Base-by-base conservation (phyloP, 2,797 vertebrate species). In the Gymnopithys bicolor region DNA sequence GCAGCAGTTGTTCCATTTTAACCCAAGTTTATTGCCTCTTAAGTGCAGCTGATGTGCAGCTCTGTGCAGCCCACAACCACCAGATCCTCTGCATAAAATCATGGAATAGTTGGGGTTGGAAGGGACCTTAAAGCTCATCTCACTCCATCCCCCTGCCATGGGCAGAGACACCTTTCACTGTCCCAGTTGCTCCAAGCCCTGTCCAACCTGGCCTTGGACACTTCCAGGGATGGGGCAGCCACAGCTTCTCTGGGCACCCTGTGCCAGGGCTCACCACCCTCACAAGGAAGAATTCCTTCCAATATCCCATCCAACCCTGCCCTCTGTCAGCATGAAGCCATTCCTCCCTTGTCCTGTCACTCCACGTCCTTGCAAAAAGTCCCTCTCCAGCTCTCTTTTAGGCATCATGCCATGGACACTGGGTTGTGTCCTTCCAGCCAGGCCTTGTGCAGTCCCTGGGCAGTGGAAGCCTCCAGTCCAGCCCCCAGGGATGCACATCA, bases 1-100 rank as follows among this genome's bases (percentile, higher is more conserved):
- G 78, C 59, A 70, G 81, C 46, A 80, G 30, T 41, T 75, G 68
- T 12, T 94, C 68, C 30, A 25, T 76, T 85, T 87, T 28, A 91
- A 69, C 25, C 52, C 13, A 39, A 30, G 33, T 45, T 86, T 51
- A 64, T 53, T n/a, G 49, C n/a, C 37, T 56, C 49, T 58, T 48
- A 13, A 56, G 49, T 39, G 56, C 5, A 5, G 58, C 56, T 1
- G 8, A 37, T 13, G 7, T 3, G 11, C 37, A 62, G 70, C 49
- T 81, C 39, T 0, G 0, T 6, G 37, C 59, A 41, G 67, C 71
- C 33, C 1, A 1, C 23, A 15, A 5, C 33, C 27, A 6, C 24
- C 11, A 5, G 53, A 60, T 52, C 23, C 53, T 67, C 74, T 3
- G 33, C 19, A 48, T 0, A 41, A 37, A 33, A 69, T 37, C 27